Evolutionary conservation across 2,113 vertebrate genomes (phyloP).

Genomic region (Cyanistes caeruleus): DNA sequence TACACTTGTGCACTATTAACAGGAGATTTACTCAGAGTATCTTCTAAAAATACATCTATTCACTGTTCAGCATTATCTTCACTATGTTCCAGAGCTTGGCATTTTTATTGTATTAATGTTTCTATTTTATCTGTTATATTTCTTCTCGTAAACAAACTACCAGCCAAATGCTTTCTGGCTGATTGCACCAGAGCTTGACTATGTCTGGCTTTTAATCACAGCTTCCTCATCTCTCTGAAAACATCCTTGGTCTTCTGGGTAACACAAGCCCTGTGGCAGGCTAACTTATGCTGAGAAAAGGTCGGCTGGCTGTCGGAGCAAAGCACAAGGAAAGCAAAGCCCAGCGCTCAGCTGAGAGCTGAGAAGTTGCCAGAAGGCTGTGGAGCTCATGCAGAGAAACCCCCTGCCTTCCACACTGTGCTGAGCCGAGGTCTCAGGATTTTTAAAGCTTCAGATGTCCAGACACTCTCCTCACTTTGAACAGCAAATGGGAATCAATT

Average conservation of each 20-base stretch:
- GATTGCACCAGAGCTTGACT: background rate
- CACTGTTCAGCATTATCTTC: background rate
- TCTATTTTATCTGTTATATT: background rate
- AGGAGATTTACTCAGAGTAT: background rate
- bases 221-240: slow-evolving; percentile 6
- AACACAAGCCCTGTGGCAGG: slow-evolving; percentile 46
- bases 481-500: background rate
- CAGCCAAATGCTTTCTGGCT: slow-evolving; percentile 28
- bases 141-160: slow-evolving; percentile 11
- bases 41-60: background rate
- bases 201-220: background rate
- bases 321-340: background rate
- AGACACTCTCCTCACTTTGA: background rate
- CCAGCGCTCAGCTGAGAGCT: background rate
- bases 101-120: slow-evolving; percentile 7
- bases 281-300: slow-evolving; percentile 33
- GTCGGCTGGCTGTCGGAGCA: background rate
- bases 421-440: background rate
- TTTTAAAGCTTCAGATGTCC: background rate
- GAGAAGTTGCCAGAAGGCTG: slow-evolving; percentile 11
- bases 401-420: accelerated
- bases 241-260: slow-evolving; percentile 22
- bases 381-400: background rate
- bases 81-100: background rate
- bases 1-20: background rate